Percentiles rank a stretch among this genome's conserved stretches.
These are phyloP conservation scores for Junonia oenone DNA, from an alignment of 2,888 invertebrate genomes.

Conservation along the genomic window DNA sequence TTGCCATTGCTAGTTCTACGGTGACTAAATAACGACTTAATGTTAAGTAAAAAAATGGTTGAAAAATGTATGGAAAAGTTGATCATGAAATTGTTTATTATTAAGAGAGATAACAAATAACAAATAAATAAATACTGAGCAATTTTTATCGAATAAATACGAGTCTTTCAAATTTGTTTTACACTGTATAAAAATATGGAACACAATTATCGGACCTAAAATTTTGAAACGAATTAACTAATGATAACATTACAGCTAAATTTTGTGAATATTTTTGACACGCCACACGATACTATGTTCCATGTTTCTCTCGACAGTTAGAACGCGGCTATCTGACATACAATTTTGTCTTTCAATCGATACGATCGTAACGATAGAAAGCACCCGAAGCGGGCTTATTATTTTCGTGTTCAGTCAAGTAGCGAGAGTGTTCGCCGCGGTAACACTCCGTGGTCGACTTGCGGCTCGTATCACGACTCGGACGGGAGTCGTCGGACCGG, in stretches of 20 bases:
- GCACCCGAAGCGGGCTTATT: slow-evolving; percentile 12
- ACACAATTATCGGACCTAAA: not conserved
- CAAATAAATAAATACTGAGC: slow-evolving; percentile 11
- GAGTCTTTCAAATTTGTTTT: not conserved
- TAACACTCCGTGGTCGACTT: slow-evolving; percentile 19
- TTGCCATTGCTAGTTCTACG: slow-evolving; percentile 8
- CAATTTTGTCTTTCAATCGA: slow-evolving; percentile 17
- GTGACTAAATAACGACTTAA: not conserved
- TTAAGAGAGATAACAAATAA: slow-evolving; percentile 1
- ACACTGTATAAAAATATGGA: not conserved
- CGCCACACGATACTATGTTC: not conserved
- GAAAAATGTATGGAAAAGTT: not conserved
- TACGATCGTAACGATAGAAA: slow-evolving; percentile 24
- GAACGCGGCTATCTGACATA: slow-evolving; percentile 8
- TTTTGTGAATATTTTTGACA: not conserved
- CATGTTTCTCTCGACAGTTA: not conserved
- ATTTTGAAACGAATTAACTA: not conserved
- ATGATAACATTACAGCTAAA: not conserved
- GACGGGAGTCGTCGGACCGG: slow-evolving; percentile 5
- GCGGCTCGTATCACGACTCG: slow-evolving; percentile 20
- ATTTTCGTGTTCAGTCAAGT: slow-evolving; percentile 36
- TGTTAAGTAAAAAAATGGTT: not conserved
- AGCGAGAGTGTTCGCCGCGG: slow-evolving; percentile 32
- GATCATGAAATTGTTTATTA: slow-evolving; percentile 7
- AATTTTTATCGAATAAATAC: slow-evolving; percentile 2